Percentiles rank a stretch among this genome's conserved stretches.
Conservation (phyloP, 2,888 invertebrate genomes). For the Cataglyphis livida region DNA sequence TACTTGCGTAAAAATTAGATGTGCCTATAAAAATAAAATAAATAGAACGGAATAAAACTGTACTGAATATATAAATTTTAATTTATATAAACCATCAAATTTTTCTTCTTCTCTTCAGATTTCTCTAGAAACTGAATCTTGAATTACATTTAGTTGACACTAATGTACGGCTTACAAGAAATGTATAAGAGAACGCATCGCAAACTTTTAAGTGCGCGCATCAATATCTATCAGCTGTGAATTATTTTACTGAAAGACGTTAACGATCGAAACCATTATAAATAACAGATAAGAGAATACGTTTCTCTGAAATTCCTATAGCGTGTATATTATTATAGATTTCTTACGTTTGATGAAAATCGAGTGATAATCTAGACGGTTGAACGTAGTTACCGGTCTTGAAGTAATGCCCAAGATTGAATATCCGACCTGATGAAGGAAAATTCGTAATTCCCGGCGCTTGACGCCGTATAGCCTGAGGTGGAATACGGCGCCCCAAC, state of each 20-base stretch:
- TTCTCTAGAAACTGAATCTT: not conserved
- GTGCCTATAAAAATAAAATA: not conserved
- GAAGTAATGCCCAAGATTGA: conserved; percentile 41
- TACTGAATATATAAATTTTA: not conserved
- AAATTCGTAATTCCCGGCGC: conserved; percentile 34
- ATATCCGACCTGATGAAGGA: conserved; percentile 40
- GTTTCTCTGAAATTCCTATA: not conserved
- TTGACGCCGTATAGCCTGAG: conserved; percentile 10
- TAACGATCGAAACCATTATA: not conserved
- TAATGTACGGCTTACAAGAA: not conserved
- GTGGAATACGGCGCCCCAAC: not conserved
- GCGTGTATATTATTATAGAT: not conserved
- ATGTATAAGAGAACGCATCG: not conserved
- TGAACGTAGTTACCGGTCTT: conserved; percentile 23
- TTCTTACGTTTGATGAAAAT: not conserved
- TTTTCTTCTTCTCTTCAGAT: not conserved
- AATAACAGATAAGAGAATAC: not conserved
- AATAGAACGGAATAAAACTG: not conserved
- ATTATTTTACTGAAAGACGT: not conserved
- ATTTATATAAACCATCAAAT: not conserved
- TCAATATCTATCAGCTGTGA: not conserved
- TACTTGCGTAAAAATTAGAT: not conserved
- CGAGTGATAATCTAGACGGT: conserved; percentile 4
- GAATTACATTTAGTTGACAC: not conserved
- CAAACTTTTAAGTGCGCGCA: not conserved